A percentile compares a stretch with the other conserved stretches of the same genome.
Evolutionary conservation across 2,797 vertebrate genomes (phyloP).

Genomic region (Ceryle rudis): DNA sequence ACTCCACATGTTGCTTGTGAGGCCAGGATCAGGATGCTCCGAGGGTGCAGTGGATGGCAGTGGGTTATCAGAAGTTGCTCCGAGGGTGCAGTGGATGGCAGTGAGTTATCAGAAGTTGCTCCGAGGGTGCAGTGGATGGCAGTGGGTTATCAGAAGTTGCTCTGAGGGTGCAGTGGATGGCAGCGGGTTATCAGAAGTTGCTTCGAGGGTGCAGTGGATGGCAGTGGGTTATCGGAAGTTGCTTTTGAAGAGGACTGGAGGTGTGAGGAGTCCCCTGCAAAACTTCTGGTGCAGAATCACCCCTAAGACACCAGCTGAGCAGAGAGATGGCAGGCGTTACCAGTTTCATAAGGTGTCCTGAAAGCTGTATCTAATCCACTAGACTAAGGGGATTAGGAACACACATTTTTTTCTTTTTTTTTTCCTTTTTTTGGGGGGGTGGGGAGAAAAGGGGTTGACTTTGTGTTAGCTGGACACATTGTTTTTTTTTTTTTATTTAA

Average conservation of each 20-base stretch:
- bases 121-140: neutral
- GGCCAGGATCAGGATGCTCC: neutral
- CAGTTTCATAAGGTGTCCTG: neutral
- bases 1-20: neutral
- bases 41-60: neutral
- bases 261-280: neutral
- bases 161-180: neutral
- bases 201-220: neutral
- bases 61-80: neutral
- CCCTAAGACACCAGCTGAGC: neutral
- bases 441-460: neutral
- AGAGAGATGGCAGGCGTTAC: neutral
- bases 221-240: neutral
- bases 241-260: neutral
- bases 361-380: neutral
- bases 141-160: neutral
- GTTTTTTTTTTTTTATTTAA: neutral
- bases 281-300: neutral
- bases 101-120: neutral
- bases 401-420: rapidly evolving
- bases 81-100: neutral
- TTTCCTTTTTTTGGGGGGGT: neutral
- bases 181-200: no score
- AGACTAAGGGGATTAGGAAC: neutral
- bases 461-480: neutral